Evolutionary conservation across 1,140 invertebrate genomes (phyloP), one percentile per base, ranked within the genome.

Genomic region (Leptonema lineaticorne): DNA sequence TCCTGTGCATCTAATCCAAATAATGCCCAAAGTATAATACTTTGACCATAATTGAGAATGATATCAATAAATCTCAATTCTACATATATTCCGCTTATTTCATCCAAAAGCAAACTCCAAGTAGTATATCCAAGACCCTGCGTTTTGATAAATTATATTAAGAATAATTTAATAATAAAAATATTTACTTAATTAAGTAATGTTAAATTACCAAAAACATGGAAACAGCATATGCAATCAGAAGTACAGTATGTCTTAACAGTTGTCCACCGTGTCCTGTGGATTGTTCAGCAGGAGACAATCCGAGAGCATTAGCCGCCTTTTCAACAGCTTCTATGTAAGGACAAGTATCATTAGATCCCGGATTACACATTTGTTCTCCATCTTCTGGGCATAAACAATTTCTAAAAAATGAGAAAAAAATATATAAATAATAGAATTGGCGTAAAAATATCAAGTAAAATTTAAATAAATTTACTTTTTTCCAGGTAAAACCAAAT

Each of bases 61-160:
- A 91, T 89, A 79, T 97, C 94, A 26, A 98, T 79, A 78, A 96
- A 97, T 72, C 93, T 88, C 20, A 98, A 80, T 81, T 97, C 94
- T 0, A 96, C 85, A 78, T 94, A 96, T 69, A 97, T 91, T 0
- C 94, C 95, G 50, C 90, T 90, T 75, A 92, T 87, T 74, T 92
- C 86, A 76, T 94, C 92, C 82, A 90, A 88, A 67, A 97, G 85
- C 65, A 97, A 78, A 11, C 89, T 92, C 89, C 94, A 96, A 14
- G 93, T 85, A 28, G 90, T 94, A 62, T 96, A 85, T 0, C 92
- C 89, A 66, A 97, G 81, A 26, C 91, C 92, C 91, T 94, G 76
- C 14, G n/a, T 50, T 8, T 24, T 18, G 41, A 11, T 20, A 18
- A 28, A 24, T 30, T 9, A 46, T 7, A 41, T 41, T 62, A 11